Base-by-base conservation (phyloP, 2,888 invertebrate genomes). In the Nomada flava region DNA sequence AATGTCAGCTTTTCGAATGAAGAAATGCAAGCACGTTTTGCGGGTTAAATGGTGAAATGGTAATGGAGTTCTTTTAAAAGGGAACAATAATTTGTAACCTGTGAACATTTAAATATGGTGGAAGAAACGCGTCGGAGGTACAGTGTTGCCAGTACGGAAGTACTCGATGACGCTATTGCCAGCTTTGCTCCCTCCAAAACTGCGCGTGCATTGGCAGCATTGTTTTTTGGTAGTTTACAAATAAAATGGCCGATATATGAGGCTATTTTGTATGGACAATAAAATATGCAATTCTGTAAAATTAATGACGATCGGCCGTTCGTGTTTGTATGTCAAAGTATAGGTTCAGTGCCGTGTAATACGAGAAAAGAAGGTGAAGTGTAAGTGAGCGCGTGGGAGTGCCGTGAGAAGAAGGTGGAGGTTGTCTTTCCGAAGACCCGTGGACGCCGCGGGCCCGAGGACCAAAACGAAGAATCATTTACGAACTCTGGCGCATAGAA, bases 181-280 rank as follows among this genome's bases (percentile, higher is more conserved):
- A 76, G 76, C 67, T 82, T 86, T 84, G 90, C 91, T 92, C 92
- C 92, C 91, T 92, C 92, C 92, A 92, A 93, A 92, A 93, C 87
- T 85, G 88, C 88, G 89, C 88, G 87, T 86, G 84, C 80, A 91
- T 93, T 93, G 93, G 93, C 90, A 92, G 87, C 91, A 90, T 91
- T 92, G 92, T 88, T 90, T 91, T 92, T 92, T 92, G 91, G 92
- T 93, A 93, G 93, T 93, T 93, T 93, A 93, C 93, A 93, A 93
- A 93, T 93, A 93, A 93, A 93, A 93, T 93, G 93, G 93, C 93
- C 93, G 93, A 92, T 92, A 92, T 91, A 91, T 91, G 91, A 92
- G 92, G 92, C 91, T 93, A 93, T 92, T 93, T 93, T 92, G 91
- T 92, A 91, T 92, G 91, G 89, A 92, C 90, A 91, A 91, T 91